Evolutionary conservation across 2,888 invertebrate species (phyloP).

Genomic region (Heliconius ethilla): DNA sequence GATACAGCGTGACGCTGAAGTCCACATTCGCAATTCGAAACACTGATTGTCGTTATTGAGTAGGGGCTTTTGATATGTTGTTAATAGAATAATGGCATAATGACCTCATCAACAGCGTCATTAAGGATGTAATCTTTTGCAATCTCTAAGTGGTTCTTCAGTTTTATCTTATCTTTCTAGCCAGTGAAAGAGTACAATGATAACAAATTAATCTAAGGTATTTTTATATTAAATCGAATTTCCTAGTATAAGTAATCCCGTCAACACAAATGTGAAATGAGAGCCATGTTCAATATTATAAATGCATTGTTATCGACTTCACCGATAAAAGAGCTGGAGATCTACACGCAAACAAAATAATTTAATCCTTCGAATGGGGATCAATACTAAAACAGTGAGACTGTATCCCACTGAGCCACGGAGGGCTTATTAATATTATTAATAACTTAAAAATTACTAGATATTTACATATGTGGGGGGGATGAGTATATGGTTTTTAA

Average conservation of each 20-base stretch:
- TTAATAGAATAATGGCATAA: conserved; percentile 29
- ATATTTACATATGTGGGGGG: not conserved
- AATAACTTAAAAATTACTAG: too few species aligned
- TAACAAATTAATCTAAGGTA: conserved; percentile 8
- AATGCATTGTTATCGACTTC: too few species aligned
- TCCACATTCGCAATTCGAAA: not conserved
- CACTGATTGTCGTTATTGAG: not conserved
- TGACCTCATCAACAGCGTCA: conserved; percentile 36
- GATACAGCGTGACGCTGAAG: too few species aligned
- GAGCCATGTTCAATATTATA: too few species aligned
- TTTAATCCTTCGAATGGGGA: too few species aligned
- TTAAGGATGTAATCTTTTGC: conserved; percentile 24
- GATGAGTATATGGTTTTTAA: not conserved
- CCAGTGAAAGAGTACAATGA: not conserved
- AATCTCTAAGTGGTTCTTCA: conserved; percentile 32
- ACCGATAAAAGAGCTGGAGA: too few species aligned
- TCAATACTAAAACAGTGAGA: too few species aligned
- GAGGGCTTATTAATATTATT: too few species aligned
- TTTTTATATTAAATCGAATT: conserved; percentile 1
- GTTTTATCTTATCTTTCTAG: conserved; percentile 11
- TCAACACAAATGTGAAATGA: too few species aligned
- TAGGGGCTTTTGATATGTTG: not conserved
- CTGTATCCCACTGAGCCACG: too few species aligned
- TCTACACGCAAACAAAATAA: too few species aligned
- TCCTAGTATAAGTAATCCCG: not conserved